Evolutionary conservation across 2,888 invertebrate species (phyloP).

Genomic region (Dicroscelio sp.): DNA sequence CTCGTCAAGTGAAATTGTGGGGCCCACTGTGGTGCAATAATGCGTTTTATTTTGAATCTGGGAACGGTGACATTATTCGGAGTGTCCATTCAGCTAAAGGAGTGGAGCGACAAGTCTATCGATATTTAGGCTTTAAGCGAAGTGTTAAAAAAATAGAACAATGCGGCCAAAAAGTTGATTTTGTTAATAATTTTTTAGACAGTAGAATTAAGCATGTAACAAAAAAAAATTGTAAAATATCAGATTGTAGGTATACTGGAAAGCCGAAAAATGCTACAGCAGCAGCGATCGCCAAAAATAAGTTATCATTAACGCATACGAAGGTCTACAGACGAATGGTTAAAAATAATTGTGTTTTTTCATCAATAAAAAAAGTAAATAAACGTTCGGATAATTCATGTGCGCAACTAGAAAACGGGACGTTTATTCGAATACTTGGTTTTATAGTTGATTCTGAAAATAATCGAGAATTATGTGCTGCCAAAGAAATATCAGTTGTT

Average conservation of each 20-base stretch:
- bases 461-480: slow-evolving; percentile 22
- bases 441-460: slow-evolving; percentile 5
- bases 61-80: not conserved
- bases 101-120: not conserved
- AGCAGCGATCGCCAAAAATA: not conserved
- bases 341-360: slow-evolving; percentile 31
- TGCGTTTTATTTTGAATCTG: slow-evolving; percentile 6
- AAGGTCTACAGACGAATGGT: not conserved
- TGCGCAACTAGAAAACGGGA: not conserved
- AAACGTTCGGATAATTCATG: slow-evolving; percentile 16
- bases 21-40: slow-evolving; percentile 28
- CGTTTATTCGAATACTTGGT: not conserved
- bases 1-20: not conserved
- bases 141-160: not conserved
- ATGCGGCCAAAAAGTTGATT: not conserved
- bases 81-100: slow-evolving; percentile 14
- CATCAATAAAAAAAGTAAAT: slow-evolving; percentile 3
- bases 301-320: not conserved
- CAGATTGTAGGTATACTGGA: slow-evolving; percentile 4
- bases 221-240: slow-evolving; percentile 19
- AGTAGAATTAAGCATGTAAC: not conserved
- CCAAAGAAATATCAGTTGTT: not conserved
- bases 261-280: not conserved
- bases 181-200: not conserved
- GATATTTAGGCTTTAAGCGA: slow-evolving; percentile 10